Evolutionary conservation across 2,888 invertebrate genomes (phyloP), one percentile per base, ranked within the genome.

Genomic region (Dasysyrphus albostriatus): DNA sequence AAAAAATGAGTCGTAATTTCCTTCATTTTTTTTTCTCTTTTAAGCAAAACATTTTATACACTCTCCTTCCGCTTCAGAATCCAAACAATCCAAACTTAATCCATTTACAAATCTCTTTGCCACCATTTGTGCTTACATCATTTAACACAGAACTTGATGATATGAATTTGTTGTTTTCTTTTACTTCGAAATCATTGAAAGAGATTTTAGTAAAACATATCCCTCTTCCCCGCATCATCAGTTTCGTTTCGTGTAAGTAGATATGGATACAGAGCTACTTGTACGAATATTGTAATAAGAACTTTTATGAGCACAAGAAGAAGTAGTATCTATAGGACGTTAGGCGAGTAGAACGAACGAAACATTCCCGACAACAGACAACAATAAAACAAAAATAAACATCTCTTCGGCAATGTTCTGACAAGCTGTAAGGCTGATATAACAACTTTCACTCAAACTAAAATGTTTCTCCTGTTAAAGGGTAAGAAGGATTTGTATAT

Each of bases 391-490:
- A 67, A 34, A 74, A 63, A 73, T 59, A 76, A 77, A 73, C 37
- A 77, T 74, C 49, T 74, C 37, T 61, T 70, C 58, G 69, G 58
- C 54, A 77, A 77, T 77, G 56, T 82, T 42, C 56, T 63, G 77
- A 73, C 73, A 85, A 82, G 65, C 49, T 58, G 65, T 67, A 59
- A 85, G 72, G 49, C 56, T 77, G 47, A 73, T 82, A 82, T 24
- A 24, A 24, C 24, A 24, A 77, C 67, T 82, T 77, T 73, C 77
- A 63, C 58, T 74, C 73, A 73, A 82, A 24, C 24, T 24, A 24
- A n/a, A n/a, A 67, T 82, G 73, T 9, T 61, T 32, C 12, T 70
- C 70, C 51, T 76, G 72, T 51, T 72, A 72, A 9, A 37, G 34
- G 19, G 9, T 37, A 19, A 14, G 7, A 0, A 1, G 32, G 5